These are phyloP conservation scores for Numida meleagris DNA, from an alignment of 2,113 vertebrate species.

Conservation along the genomic window DNA sequence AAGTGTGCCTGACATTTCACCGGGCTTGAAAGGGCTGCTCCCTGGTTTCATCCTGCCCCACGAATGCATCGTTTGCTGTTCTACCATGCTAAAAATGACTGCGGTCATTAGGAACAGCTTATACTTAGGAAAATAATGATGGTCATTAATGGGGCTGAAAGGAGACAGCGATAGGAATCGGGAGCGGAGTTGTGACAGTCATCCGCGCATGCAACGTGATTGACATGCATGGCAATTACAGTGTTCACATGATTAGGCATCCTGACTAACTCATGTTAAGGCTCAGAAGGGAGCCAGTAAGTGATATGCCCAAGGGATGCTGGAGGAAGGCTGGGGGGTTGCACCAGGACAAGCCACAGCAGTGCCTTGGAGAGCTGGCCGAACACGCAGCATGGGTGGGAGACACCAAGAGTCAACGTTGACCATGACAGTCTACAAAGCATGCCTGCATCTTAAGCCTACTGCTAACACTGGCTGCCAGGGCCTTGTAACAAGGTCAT, in stretches of 20 bases:
- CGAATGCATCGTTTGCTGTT: conserved; percentile 35
- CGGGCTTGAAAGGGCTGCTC: neutral
- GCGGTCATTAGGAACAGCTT: conserved; percentile 54
- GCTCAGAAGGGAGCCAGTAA: neutral
- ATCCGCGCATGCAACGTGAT: neutral
- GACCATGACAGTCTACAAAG: neutral
- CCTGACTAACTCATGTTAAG: neutral
- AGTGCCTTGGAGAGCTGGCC: fast-evolving
- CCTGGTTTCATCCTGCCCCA: neutral
- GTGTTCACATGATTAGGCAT: neutral
- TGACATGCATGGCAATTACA: neutral
- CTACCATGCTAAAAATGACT: conserved; percentile 51
- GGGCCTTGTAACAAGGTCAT: fast-evolving
- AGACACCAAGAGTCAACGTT: neutral
- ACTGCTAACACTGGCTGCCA: neutral
- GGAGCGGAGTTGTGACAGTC: neutral
- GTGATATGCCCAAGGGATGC: neutral
- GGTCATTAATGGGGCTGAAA: conserved; percentile 53
- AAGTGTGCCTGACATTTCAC: neutral
- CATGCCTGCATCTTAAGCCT: neutral
- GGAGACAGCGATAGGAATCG: conserved; percentile 9
- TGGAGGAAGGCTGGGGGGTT: neutral
- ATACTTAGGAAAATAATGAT: conserved; percentile 51
- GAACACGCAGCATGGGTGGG: neutral
- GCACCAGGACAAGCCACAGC: neutral